These are phyloP conservation scores for Pteromalus puparum DNA, from an alignment of 1,140 invertebrate species.

Conservation along the genomic window DNA sequence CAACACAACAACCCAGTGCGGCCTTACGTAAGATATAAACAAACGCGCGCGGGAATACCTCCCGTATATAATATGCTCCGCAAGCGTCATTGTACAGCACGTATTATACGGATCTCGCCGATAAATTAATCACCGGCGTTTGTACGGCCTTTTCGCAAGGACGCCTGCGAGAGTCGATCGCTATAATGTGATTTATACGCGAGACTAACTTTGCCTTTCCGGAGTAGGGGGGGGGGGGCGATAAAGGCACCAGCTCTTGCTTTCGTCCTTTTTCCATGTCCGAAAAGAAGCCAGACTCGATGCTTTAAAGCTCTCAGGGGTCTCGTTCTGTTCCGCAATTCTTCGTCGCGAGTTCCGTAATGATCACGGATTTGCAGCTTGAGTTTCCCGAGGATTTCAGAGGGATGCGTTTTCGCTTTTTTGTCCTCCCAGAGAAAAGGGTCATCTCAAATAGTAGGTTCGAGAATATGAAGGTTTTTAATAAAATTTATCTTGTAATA, in stretches of 20 bases:
- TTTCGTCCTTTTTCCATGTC: constrained; percentile 20
- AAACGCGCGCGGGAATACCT: not conserved
- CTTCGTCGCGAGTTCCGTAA: constrained; percentile 4
- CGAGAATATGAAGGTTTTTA: too few species aligned
- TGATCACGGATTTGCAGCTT: not conserved
- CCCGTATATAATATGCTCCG: too few species aligned
- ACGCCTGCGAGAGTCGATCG: not conserved
- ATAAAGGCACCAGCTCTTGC: not conserved
- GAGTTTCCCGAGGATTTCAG: not conserved
- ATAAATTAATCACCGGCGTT: not conserved
- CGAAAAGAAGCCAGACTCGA: not conserved
- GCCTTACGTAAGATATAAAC: not conserved
- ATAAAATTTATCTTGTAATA: too few species aligned
- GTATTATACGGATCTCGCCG: not conserved
- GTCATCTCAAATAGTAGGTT: too few species aligned
- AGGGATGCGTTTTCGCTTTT: not conserved
- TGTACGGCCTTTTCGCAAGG: constrained; percentile 5
- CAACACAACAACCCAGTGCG: not conserved
- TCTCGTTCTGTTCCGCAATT: not conserved
- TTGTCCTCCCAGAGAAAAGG: not conserved
- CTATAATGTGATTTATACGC: constrained; percentile 21
- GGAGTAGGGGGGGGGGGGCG: too few species aligned
- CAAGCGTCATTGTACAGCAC: not conserved
- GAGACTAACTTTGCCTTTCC: not conserved
- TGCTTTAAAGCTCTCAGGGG: constrained; percentile 37